Conservation (phyloP, 2,888 invertebrate species). For the Andricus curvator region DNA sequence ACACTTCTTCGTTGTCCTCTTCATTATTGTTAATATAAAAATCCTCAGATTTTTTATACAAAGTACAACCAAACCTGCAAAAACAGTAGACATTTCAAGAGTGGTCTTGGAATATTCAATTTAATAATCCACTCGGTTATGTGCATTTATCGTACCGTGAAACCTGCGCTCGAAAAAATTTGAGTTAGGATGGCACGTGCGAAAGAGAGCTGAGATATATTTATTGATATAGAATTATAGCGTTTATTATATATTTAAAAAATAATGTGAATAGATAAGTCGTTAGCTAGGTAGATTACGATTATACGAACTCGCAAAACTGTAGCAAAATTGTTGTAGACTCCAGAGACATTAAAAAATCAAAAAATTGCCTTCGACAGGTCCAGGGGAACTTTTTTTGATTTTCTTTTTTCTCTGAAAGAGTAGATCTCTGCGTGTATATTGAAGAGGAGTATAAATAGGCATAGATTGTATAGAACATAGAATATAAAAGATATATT, state of each 20-base stretch:
- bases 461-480: slow-evolving; percentile 57
- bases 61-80: not conserved
- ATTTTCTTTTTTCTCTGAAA: not conserved
- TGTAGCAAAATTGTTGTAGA: slow-evolving; percentile 20
- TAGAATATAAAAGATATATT: slow-evolving; percentile 54
- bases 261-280: slow-evolving; percentile 47
- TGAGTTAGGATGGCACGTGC: slow-evolving; percentile 54
- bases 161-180: slow-evolving; percentile 59
- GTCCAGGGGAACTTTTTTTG: slow-evolving; percentile 53
- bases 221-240: slow-evolving; percentile 63
- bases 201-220: slow-evolving; percentile 74
- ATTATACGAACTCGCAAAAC: slow-evolving; percentile 48
- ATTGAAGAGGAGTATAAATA: slow-evolving; percentile 65
- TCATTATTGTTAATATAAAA: not conserved
- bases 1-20: not conserved
- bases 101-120: slow-evolving; percentile 10
- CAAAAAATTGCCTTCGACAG: slow-evolving; percentile 43
- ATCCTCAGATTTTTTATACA: not conserved
- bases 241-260: slow-evolving; percentile 43
- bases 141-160: slow-evolving; percentile 68
- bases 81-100: not conserved
- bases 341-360: slow-evolving; percentile 8
- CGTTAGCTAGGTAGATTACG: slow-evolving; percentile 42
- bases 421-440: slow-evolving; percentile 71
- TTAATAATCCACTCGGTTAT: slow-evolving; percentile 50